Percentiles rank a stretch among this genome's conserved stretches.
Conservation (phyloP, 2,797 vertebrate species). For the Geotrypetes seraphini region DNA sequence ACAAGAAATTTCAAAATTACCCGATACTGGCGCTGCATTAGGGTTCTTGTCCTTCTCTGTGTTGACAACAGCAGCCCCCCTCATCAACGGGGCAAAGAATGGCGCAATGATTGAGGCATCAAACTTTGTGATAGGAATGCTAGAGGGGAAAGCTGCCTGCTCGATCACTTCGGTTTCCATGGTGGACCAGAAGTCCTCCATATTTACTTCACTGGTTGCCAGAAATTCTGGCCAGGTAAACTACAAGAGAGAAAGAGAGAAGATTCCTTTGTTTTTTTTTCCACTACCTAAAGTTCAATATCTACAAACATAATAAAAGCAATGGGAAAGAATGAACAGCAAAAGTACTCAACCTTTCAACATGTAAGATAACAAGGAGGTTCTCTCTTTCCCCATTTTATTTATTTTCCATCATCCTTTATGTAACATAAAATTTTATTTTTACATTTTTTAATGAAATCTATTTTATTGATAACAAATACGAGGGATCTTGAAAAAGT, state of each 20-base stretch:
- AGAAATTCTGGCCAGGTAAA: constrained; percentile 92
- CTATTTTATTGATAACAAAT: too few relatives aligned
- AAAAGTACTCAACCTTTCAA: too few relatives aligned
- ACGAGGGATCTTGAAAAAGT: too few relatives aligned
- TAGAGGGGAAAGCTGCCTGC: constrained; percentile 81
- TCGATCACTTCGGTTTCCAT: constrained; percentile 96
- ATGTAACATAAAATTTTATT: too few relatives aligned
- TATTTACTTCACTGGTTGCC: constrained; percentile 80
- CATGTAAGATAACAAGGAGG: too few relatives aligned
- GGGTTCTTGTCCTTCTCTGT: constrained; percentile 86
- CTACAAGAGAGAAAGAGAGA: constrained; percentile 48
- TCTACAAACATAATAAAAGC: too few relatives aligned
- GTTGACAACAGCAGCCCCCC: constrained; percentile 76
- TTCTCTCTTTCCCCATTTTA: too few relatives aligned
- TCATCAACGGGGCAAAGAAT: constrained; percentile 91
- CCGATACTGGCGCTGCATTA: constrained; percentile 48
- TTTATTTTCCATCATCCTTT: too few relatives aligned
- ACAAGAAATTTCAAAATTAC: constrained; percentile 41
- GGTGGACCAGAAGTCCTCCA: constrained; percentile 94
- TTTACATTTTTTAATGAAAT: too few relatives aligned
- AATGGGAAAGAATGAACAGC: too few relatives aligned
- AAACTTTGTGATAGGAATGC: constrained; percentile 86
- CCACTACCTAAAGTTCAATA: too few relatives aligned
- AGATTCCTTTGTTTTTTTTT: too few relatives aligned
- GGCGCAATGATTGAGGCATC: constrained; percentile 94